These are phyloP conservation scores for Ceyx cyanopectus DNA, from an alignment of 2,113 vertebrate genomes.

Conservation along the genomic window DNA sequence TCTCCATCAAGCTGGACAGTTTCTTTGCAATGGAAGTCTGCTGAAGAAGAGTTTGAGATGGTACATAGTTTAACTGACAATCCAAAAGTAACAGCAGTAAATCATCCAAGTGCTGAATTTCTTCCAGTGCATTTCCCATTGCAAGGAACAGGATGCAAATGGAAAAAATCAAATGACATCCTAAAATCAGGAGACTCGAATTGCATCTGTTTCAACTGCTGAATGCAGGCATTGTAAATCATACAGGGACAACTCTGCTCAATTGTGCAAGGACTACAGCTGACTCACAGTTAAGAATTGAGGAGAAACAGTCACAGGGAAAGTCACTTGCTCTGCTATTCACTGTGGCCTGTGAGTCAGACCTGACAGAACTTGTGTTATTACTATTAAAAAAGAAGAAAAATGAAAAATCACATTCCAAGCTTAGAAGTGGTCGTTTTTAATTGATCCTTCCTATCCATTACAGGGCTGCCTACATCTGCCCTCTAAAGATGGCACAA, in stretches of 20 bases:
- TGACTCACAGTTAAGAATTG: background rate
- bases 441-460: background rate
- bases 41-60: conserved; percentile 25
- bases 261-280: rapidly evolving
- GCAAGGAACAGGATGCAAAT: background rate
- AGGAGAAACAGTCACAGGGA: background rate
- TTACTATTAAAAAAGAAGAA: background rate
- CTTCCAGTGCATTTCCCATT: background rate
- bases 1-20: background rate
- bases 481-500: background rate
- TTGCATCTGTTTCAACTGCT: background rate
- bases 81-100: background rate
- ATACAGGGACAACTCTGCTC: background rate
- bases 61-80: background rate
- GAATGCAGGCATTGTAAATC: background rate
- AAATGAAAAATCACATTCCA: background rate
- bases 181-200: background rate
- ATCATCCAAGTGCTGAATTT: background rate
- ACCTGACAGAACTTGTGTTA: background rate
- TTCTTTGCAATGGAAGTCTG: conserved; percentile 21
- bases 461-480: background rate
- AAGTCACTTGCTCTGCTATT: background rate
- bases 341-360: background rate
- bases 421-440: background rate
- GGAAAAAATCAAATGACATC: background rate